A percentile compares a stretch with the other conserved stretches of the same genome.
These are phyloP conservation scores for Salpingus planirostris DNA, from an alignment of 2,888 invertebrate genomes.

Conservation along the genomic window DNA sequence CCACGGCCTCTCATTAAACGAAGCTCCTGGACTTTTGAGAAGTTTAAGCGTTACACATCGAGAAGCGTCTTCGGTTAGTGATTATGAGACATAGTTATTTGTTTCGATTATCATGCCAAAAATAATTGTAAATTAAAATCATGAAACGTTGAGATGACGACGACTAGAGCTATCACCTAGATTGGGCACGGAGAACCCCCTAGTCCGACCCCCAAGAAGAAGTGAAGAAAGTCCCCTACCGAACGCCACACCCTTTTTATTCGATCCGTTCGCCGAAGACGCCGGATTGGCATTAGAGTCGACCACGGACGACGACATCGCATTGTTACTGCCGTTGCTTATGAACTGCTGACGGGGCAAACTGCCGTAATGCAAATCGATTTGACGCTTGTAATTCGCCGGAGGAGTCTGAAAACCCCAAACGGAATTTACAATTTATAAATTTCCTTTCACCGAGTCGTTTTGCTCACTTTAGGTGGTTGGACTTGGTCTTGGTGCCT, in stretches of 20 bases:
- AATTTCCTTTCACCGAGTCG: too few species aligned
- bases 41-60: too few species aligned
- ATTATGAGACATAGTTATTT: too few species aligned
- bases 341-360: constrained; percentile 62
- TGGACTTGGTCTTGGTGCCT: constrained; percentile 22
- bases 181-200: constrained; percentile 85
- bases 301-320: constrained; percentile 26
- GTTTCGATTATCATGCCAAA: too few species aligned
- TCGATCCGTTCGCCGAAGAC: constrained; percentile 40
- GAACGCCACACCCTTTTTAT: constrained; percentile 64
- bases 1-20: too few species aligned
- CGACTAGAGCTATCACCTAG: constrained; percentile 57
- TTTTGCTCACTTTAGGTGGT: constrained; percentile 37
- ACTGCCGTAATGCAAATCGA: constrained; percentile 71
- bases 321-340: constrained; percentile 36
- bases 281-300: constrained; percentile 42
- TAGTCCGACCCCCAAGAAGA: constrained; percentile 50
- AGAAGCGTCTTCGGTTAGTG: too few species aligned
- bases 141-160: too few species aligned
- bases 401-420: constrained; percentile 9
- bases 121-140: too few species aligned
- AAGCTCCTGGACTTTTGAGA: too few species aligned
- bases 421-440: too few species aligned
- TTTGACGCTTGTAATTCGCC: constrained; percentile 58
- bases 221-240: constrained; percentile 53